These are phyloP conservation scores for Argyra leucocephala DNA, from an alignment of 2,888 invertebrate genomes.

Conservation along the genomic window DNA sequence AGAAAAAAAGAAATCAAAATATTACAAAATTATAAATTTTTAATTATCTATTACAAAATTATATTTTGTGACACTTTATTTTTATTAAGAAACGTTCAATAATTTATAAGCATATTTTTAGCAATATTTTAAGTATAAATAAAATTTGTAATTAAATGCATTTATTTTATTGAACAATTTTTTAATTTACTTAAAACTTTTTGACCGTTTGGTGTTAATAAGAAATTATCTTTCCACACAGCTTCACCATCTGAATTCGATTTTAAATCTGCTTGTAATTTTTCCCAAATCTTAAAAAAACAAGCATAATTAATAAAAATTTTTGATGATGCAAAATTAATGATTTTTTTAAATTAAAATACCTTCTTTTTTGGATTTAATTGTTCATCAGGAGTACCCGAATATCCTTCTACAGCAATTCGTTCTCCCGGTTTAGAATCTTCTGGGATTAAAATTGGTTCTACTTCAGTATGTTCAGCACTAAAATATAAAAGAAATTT, in stretches of 20 bases:
- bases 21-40: too few species aligned
- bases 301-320: not conserved
- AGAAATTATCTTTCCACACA: constrained; percentile 74
- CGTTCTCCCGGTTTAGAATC: constrained; percentile 72
- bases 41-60: too few species aligned
- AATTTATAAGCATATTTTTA: too few species aligned
- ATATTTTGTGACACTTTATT: too few species aligned
- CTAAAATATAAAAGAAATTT: constrained; percentile 33
- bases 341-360: not conserved
- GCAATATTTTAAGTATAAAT: not conserved
- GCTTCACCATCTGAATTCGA: constrained; percentile 62
- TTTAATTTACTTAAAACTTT: constrained; percentile 65
- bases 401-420: constrained; percentile 73
- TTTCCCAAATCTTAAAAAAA: constrained; percentile 65
- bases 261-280: constrained; percentile 69
- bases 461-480: constrained; percentile 71
- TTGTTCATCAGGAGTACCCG: constrained; percentile 71
- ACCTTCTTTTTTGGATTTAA: constrained; percentile 88
- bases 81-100: too few species aligned
- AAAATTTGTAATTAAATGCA: not conserved
- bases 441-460: constrained; percentile 71
- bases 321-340: not conserved
- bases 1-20: too few species aligned
- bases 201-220: constrained; percentile 64
- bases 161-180: constrained; percentile 74